Percentiles rank a stretch among this genome's conserved stretches.
Conservation (phyloP, 2,113 vertebrate genomes). For the Platichthys stellatus region DNA sequence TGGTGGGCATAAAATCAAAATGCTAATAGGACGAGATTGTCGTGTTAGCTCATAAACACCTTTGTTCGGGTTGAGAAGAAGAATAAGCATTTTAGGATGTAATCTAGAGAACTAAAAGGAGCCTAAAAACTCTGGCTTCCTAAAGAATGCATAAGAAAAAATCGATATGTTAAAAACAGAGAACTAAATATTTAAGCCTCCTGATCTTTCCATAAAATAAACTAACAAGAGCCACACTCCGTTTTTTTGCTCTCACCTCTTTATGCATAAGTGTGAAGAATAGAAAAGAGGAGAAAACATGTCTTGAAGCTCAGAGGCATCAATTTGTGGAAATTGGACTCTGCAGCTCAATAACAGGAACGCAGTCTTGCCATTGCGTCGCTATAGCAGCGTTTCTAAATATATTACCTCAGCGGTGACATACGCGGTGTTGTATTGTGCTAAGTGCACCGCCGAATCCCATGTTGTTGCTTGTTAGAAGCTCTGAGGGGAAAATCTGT, state of each 20-base stretch:
- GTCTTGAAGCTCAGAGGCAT: constrained; percentile 6
- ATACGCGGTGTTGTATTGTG: constrained; percentile 31
- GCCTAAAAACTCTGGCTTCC: constrained; percentile 13
- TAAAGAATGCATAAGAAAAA: constrained; percentile 18
- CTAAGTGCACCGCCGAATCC: constrained; percentile 46
- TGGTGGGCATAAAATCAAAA: constrained; percentile 14
- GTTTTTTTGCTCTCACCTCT: background rate
- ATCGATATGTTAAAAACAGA: constrained; percentile 30
- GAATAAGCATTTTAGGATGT: constrained; percentile 30
- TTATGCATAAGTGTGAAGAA: constrained; percentile 10
- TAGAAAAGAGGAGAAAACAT: background rate
- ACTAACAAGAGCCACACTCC: constrained; percentile 18
- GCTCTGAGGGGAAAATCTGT: background rate
- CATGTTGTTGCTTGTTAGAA: constrained; percentile 51
- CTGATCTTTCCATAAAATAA: constrained; percentile 30
- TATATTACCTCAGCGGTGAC: constrained; percentile 36
- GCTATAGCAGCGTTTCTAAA: constrained; percentile 21
- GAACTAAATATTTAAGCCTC: constrained; percentile 12
- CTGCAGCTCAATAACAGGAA: constrained; percentile 43
- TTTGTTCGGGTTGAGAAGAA: constrained; percentile 23
- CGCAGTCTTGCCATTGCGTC: constrained; percentile 4
- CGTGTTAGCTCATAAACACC: background rate
- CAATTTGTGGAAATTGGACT: constrained; percentile 39
- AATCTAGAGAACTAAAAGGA: constrained; percentile 6
- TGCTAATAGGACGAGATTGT: constrained; percentile 19